Evolutionary conservation across 2,797 vertebrate genomes (phyloP).

Genomic region (Babyrousa celebensis): DNA sequence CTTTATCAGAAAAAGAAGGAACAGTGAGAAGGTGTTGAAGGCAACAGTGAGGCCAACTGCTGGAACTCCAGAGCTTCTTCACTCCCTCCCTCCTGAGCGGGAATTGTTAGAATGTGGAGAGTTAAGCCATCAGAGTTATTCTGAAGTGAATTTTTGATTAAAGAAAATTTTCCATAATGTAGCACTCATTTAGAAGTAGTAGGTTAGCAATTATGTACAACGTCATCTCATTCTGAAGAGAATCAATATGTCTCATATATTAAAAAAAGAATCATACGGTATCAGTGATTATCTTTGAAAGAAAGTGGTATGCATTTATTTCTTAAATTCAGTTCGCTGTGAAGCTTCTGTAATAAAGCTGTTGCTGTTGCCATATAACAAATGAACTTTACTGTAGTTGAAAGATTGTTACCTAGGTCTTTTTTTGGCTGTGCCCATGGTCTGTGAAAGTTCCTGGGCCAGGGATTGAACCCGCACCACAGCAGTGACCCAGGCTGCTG

Average conservation of each 20-base stretch:
- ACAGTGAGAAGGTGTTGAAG: neutral
- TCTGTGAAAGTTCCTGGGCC: too few relatives aligned
- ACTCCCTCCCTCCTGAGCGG: neutral
- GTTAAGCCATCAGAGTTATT: neutral
- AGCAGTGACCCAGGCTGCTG: too few relatives aligned
- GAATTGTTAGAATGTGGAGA: neutral
- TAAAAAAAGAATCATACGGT: neutral
- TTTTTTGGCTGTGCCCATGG: too few relatives aligned
- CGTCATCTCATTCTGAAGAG: neutral
- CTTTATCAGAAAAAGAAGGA: neutral
- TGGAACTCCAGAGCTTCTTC: neutral
- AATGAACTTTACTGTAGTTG: neutral
- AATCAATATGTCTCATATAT: neutral
- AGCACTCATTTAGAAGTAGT: neutral
- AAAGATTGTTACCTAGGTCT: neutral
- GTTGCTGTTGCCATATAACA: neutral
- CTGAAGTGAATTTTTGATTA: constrained; percentile 26
- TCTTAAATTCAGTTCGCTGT: constrained; percentile 7
- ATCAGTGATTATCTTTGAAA: constrained; percentile 17
- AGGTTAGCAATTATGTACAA: neutral
- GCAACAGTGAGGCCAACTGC: neutral
- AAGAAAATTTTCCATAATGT: neutral
- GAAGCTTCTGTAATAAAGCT: constrained; percentile 10
- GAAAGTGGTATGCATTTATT: constrained; percentile 24
- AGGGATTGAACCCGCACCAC: too few relatives aligned